These are phyloP conservation scores for Dolomedes plantarius DNA, from an alignment of 2,888 invertebrate genomes.

Conservation along the genomic window DNA sequence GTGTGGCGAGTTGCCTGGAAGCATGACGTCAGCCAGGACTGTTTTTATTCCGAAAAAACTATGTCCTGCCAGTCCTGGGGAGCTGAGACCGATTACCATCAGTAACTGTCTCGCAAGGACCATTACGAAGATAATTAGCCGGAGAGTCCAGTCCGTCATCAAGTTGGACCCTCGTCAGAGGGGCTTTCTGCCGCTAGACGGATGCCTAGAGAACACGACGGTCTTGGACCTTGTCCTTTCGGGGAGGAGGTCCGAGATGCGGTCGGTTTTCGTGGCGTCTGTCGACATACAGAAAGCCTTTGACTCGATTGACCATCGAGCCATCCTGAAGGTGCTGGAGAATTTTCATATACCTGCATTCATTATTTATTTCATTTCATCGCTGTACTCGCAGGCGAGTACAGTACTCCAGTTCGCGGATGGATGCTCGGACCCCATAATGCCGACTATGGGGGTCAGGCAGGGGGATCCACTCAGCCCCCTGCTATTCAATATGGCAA, in stretches of 20 bases:
- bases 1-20: not conserved
- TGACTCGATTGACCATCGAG: not conserved
- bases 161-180: not conserved
- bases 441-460: not conserved
- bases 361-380: too few species aligned
- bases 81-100: too few species aligned
- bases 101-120: too few species aligned
- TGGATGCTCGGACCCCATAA: not conserved
- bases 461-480: not conserved
- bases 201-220: not conserved
- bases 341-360: not conserved
- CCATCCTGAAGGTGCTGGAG: not conserved
- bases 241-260: not conserved
- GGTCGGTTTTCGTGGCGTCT: not conserved
- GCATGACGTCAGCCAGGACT: too few species aligned
- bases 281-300: not conserved
- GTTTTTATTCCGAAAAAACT: too few species aligned
- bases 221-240: not conserved
- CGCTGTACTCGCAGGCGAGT: too few species aligned
- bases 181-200: not conserved
- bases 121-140: too few species aligned
- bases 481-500: conserved; percentile 10
- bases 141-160: too few species aligned
- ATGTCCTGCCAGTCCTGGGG: too few species aligned
- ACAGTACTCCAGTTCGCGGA: not conserved